phyloP scores from a whole-genome alignment of 2,113 vertebrate genomes.

The Centropus bengalensis region DNA sequence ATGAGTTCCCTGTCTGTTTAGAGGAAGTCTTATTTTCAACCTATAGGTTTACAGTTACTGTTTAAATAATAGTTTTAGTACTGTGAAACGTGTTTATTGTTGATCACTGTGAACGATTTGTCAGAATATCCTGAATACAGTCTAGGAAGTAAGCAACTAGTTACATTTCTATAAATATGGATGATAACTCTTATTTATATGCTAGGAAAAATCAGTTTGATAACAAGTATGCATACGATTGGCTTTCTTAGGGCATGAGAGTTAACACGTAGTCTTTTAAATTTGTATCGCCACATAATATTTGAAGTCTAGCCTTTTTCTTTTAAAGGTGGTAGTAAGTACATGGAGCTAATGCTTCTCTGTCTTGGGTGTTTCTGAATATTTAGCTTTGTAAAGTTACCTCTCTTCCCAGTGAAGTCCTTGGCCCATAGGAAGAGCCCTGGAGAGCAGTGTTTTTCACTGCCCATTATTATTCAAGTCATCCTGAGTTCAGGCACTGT shows the following conservation, averaged over 20 bases:
- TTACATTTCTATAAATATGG: not conserved
- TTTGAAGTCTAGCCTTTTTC: not conserved
- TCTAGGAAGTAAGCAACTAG: not conserved
- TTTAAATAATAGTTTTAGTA: not conserved
- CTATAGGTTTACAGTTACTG: not conserved
- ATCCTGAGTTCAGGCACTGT: not conserved
- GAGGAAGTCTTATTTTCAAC: not conserved
- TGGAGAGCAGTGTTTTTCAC: not conserved
- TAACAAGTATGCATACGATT: not conserved
- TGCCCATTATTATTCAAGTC: not conserved
- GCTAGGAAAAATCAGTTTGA: not conserved
- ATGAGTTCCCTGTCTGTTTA: not conserved
- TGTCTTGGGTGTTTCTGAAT: not conserved
- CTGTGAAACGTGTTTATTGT: not conserved
- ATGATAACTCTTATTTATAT: not conserved
- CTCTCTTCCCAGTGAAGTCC: not conserved
- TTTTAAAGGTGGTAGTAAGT: not conserved
- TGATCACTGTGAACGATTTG: not conserved
- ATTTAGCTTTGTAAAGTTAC: not conserved
- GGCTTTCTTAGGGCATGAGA: not conserved
- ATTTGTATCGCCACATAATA: not conserved
- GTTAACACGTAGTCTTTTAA: not conserved
- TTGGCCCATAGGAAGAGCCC: not conserved
- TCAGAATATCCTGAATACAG: not conserved
- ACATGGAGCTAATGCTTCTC: not conserved